Base-by-base conservation (phyloP, 2,888 invertebrate genomes). In the Rhagophthalmus giganteus region DNA sequence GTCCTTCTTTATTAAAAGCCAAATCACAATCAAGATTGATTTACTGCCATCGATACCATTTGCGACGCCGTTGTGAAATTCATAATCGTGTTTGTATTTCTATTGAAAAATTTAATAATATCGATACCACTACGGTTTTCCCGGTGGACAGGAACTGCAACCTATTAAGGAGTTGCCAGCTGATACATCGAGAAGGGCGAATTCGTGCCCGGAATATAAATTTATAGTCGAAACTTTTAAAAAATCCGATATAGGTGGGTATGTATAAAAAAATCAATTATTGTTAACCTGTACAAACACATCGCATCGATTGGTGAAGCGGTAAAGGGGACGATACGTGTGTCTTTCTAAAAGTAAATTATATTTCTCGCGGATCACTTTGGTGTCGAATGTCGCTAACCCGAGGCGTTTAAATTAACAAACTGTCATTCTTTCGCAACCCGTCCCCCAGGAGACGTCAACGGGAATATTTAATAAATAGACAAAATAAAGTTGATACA, bases 51-150 rank as follows among this genome's bases (percentile, higher is more conserved):
- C 69, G 69, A 68, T 69, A 68, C 68, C 72, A 68, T 65, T 70
- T 68, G 63, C 49, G 57, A 16, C 47, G 38, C 50, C 47, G 64
- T 57, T 66, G 67, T 60, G 61, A 67, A 67, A 68, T 69, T 71
- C 68, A 71, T 70, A 71, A 71, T 70, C 69, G 63, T 65, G 69
- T 70, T 70, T 68, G 67, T 67, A 64, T 59, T 65, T 62, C 67
- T 64, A 61, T 60, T 67, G 67, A 62, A 64, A 68, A 70, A 66
- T 68, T 69, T 66, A 68, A 71, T 61, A 61, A 52, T 41, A 40
- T 34, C 50, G 28, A 32, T 41, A 40, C 32, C 40, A 37, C 45
- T 28, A 10, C 51, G 30, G 44, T 39, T 40, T 45, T 51, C 35
- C 40, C 45, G 30, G 33, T 39, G 45, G 45, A 33, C 33, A 16